Base-by-base conservation (phyloP, 2,888 invertebrate species). In the Plebejus melissa region DNA sequence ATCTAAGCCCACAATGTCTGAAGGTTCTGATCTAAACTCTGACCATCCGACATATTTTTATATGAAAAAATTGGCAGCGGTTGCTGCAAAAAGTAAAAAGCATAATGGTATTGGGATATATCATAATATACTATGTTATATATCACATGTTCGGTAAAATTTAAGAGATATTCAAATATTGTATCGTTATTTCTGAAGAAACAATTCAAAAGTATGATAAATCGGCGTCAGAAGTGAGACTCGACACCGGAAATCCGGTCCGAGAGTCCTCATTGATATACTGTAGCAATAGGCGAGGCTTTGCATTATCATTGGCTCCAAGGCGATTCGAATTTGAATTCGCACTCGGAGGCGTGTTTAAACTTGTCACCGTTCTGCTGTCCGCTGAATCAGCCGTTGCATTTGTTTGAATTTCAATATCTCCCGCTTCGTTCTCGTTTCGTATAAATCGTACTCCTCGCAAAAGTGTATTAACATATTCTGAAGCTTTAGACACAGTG, bases 251-350 rank as follows among this genome's bases (percentile, higher is more conserved):
- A 80, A 80, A 81, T 81, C 82, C 79, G 80, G 80, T 80, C 80
- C 78, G 78, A 79, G 78, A 79, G 79, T 79, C 80, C 83, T 83
- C 85, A 84, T 85, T 85, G 83, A 82, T 84, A 85, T 85, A 85
- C 85, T 82, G 85, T 79, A 84, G 83, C 82, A 84, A 84, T 83
- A 78, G 81, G 79, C 78, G 2, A 72, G 80, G 81, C 81, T 81
- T 82, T 83, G 82, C 85, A 83, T 84, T 85, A 85, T 84, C 86
- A 81, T 80, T 79, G 83, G 80, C 81, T 81, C 80, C 79, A 77
- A 74, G 80, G 80, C 80, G 81, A 85, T 85, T 86, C 85, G 86
- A 86, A 86, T 86, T 85, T 86, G 85, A 86, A 86, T 86, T 79
- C 74, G 76, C 71, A 69, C 70, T 72, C 57, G 57, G 54, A 72